Base-by-base conservation (phyloP, 2,888 invertebrate species). In the Netelia melanura region DNA sequence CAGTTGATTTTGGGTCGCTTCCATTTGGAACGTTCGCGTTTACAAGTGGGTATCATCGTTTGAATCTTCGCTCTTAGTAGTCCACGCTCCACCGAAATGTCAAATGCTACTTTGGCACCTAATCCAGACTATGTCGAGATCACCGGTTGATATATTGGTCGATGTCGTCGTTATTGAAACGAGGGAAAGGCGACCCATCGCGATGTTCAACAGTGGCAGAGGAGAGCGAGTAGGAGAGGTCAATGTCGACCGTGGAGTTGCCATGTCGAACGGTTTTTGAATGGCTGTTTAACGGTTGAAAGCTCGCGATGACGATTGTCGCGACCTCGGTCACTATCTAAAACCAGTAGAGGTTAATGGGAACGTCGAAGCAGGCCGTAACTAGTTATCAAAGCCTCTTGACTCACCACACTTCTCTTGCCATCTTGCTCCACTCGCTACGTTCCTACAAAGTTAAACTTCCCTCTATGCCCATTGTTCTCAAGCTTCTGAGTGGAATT, bases 221-320 rank as follows among this genome's bases (percentile, higher is more conserved):
- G 48, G 11, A 48, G 48, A 3, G 3, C 2, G 9, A 48, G 3
- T 25, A 10, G 23, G 68, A 62, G 52, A 62, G 70, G 14, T 58
- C 64, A 81, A 76, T 70, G 74, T 11, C 62, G 75, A 68, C 52
- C 68, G 52, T 54, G 61, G 52, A 75, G 58, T 74, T 3, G 68
- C 62, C 21, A 1, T 58, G 25, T 43, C 62, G 68, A 74, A 68
- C 78, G 38, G 77, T 78, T 72, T 78, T 83, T 78, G 77, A 78
- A 83, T 68, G 83, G 67, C 65, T 78, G 77, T 67, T 77, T 44
- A 62, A 83, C 71, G 48, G 77, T 43, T 78, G 67, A 78, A 72
- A 78, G 77, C 77, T 83, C 61, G 44, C n/a, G 61, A 44, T 83
- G 72, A 43, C 62, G 65, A 54, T 67, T 78, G 67, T 78, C 52